phyloP scores from a whole-genome alignment of 2,797 vertebrate genomes.

The Selene dorsalis region DNA sequence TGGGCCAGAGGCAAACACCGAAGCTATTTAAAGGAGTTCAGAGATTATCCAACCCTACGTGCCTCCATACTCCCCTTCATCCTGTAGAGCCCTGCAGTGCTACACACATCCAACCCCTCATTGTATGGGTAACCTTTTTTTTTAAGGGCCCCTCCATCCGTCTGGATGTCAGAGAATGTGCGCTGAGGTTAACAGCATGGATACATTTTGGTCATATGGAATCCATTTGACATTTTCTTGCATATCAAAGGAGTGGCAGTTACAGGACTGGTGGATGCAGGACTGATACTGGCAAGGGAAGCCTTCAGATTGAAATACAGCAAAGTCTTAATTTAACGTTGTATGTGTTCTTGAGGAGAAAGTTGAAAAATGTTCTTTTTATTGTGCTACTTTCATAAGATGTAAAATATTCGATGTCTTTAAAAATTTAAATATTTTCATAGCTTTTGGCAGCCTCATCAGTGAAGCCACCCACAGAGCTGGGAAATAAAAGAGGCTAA shows the following conservation, averaged over 20 bases:
- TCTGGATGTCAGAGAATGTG: conserved; percentile 36
- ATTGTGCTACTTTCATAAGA: conserved; percentile 58
- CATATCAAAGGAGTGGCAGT: conserved; percentile 7
- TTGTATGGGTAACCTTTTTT: neutral
- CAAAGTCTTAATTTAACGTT: conserved; percentile 80
- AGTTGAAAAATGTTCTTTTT: conserved; percentile 38
- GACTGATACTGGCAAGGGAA: conserved; percentile 38
- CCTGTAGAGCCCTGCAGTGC: conserved; percentile 77
- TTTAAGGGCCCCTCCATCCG: conserved; percentile 19
- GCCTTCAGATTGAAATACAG: conserved; percentile 53
- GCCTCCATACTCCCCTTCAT: conserved; percentile 93
- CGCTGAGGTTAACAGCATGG: conserved; percentile 29
- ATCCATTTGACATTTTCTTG: conserved; percentile 30
- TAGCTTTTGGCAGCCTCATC: conserved; percentile 25
- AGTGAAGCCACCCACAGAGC: conserved; percentile 28
- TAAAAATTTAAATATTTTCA: conserved; percentile 19
- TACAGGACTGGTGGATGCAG: conserved; percentile 35
- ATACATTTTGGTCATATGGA: conserved; percentile 41
- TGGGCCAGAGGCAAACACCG: conserved; percentile 96
- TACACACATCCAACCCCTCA: conserved; percentile 14
- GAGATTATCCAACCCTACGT: conserved; percentile 92
- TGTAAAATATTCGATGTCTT: conserved; percentile 37
- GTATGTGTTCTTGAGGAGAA: conserved; percentile 41
- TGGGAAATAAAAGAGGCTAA: conserved; percentile 35
- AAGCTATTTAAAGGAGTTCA: conserved; percentile 94